Conservation (phyloP, 1,140 invertebrate genomes). For the Medauroidea extradentata region DNA sequence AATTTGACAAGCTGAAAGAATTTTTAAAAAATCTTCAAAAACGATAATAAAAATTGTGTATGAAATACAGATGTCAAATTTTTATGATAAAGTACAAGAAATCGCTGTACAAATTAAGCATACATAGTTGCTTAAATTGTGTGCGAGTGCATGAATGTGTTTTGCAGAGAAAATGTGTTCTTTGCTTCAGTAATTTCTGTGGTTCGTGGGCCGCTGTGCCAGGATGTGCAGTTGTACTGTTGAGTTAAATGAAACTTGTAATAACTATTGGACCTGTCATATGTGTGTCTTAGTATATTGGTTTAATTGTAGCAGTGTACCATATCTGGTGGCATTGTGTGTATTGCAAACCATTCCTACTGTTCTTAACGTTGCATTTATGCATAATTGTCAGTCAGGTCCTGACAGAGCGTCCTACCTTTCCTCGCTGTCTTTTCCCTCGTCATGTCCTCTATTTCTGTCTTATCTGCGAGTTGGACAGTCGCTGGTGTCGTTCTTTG, state of each 20-base stretch:
- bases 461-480: not conserved
- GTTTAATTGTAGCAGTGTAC: too few species aligned
- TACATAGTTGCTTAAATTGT: constrained; percentile 10
- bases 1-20: too few species aligned
- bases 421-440: not conserved
- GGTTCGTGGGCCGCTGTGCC: constrained; percentile 5
- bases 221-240: not conserved
- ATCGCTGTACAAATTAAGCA: constrained; percentile 18
- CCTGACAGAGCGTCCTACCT: not conserved
- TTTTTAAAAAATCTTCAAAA: not conserved
- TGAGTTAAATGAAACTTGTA: not conserved
- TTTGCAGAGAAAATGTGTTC: constrained; percentile 2
- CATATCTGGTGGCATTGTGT: too few species aligned
- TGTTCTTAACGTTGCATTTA: too few species aligned
- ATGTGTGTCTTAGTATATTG: not conserved
- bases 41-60: constrained; percentile 4
- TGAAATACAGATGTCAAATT: constrained; percentile 10
- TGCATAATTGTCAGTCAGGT: not conserved
- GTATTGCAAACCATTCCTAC: too few species aligned
- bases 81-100: constrained; percentile 16
- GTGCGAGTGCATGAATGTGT: not conserved
- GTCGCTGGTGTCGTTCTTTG: too few species aligned
- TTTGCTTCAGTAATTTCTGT: constrained; percentile 6
- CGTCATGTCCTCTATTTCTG: not conserved
- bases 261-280: not conserved